Evolutionary conservation across 2,888 invertebrate genomes (phyloP).

Genomic region (Vesta saturnalis): DNA sequence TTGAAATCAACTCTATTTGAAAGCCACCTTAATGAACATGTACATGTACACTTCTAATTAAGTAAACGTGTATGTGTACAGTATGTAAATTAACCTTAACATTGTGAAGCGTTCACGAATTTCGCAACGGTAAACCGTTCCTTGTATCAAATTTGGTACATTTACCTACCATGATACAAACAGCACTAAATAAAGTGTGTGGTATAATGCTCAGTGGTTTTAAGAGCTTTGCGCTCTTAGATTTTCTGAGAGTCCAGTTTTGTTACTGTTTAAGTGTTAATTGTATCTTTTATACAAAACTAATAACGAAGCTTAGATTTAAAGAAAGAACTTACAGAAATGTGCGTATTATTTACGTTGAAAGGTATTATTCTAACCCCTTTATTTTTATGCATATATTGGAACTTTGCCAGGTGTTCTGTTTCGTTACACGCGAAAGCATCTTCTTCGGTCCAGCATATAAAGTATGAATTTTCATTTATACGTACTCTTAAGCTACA

Average conservation of each 20-base stretch:
- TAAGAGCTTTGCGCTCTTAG: too few relatives aligned
- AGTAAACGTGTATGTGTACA: background rate
- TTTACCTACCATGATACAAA: background rate
- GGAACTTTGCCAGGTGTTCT: conserved; percentile 2
- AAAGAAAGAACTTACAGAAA: too few relatives aligned
- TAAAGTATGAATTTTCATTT: background rate
- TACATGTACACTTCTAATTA: background rate
- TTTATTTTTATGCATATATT: conserved; percentile 5
- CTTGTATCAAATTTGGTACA: background rate
- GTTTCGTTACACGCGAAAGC: background rate
- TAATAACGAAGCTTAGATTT: too few relatives aligned
- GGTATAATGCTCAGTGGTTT: too few relatives aligned
- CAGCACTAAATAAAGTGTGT: too few relatives aligned
- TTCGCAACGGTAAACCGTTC: background rate
- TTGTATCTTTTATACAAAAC: too few relatives aligned
- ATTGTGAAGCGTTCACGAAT: background rate
- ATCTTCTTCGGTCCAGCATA: background rate
- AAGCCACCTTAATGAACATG: background rate
- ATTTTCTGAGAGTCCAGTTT: too few relatives aligned
- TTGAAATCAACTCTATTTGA: background rate
- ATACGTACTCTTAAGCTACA: too few relatives aligned
- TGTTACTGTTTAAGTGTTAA: too few relatives aligned
- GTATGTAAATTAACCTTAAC: background rate
- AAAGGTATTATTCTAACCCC: background rate
- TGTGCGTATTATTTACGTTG: background rate